A percentile compares a stretch with the other conserved stretches of the same genome.
These are phyloP conservation scores for Cephonodes hylas DNA, from an alignment of 2,888 invertebrate species.

Conservation along the genomic window DNA sequence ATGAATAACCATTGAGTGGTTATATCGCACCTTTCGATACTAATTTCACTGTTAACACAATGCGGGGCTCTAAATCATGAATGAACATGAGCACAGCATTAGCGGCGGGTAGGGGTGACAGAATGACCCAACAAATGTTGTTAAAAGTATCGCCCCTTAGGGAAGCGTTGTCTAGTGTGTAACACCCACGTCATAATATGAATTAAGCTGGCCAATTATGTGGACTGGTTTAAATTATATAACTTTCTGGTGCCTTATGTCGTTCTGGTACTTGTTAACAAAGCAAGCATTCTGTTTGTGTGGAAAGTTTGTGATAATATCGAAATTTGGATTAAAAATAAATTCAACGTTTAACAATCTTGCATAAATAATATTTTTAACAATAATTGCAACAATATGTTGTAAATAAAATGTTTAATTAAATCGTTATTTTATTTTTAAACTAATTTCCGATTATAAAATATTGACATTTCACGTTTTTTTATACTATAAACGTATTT, in stretches of 20 bases:
- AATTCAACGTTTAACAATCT: not conserved
- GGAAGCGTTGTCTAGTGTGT: conserved; percentile 20
- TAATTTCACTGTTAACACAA: conserved; percentile 74
- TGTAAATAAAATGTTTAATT: too few species aligned
- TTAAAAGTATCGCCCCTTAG: conserved; percentile 48
- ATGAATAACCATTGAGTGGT: conserved; percentile 65
- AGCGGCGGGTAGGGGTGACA: conserved; percentile 59
- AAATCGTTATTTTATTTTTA: too few species aligned
- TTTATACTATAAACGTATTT: too few species aligned
- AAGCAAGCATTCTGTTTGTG: not conserved
- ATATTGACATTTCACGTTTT: too few species aligned
- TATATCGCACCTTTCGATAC: conserved; percentile 73
- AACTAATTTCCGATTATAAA: too few species aligned
- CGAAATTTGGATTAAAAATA: not conserved
- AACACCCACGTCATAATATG: conserved; percentile 6
- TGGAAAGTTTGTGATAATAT: not conserved
- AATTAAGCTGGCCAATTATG: not conserved
- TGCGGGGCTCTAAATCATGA: conserved; percentile 65
- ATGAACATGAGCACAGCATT: conserved; percentile 66
- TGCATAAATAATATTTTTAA: too few species aligned
- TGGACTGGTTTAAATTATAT: not conserved
- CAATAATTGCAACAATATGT: too few species aligned
- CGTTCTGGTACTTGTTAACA: not conserved
- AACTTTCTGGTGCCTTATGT: not conserved
- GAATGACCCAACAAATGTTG: conserved; percentile 51